Evolutionary conservation across 2,888 invertebrate genomes (phyloP).

Genomic region (Lycophotia porphyrea): DNA sequence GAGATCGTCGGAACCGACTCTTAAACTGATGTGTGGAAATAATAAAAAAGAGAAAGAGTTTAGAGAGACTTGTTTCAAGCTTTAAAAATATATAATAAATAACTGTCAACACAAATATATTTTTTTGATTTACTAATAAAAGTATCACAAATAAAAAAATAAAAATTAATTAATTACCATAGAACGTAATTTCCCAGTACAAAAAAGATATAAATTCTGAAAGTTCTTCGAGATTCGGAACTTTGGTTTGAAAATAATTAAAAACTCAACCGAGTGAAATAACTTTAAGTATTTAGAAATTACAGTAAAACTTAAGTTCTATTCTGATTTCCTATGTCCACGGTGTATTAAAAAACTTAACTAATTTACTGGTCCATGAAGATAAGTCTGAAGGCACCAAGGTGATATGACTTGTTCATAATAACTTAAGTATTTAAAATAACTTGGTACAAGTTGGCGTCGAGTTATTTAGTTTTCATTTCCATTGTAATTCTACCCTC

Average conservation of each 20-base stretch:
- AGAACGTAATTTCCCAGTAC: not conserved
- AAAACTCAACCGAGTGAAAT: conserved; percentile 2
- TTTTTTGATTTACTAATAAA: not conserved
- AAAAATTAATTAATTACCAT: not conserved
- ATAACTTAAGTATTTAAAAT: not conserved
- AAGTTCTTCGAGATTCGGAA: conserved; percentile 15
- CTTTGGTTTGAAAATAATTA: conserved; percentile 19
- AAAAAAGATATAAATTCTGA: not conserved
- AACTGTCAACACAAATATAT: conserved; percentile 29
- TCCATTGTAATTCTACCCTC: conserved; percentile 12
- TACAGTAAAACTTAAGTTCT: conserved; percentile 13
- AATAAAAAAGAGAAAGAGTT: not conserved
- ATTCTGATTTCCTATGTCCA: conserved; percentile 20
- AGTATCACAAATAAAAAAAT: not conserved
- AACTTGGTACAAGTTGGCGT: conserved; percentile 8
- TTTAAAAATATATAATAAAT: not conserved
- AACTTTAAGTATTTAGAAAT: conserved; percentile 38
- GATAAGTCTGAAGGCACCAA: not conserved
- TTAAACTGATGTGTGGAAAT: not conserved
- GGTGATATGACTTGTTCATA: not conserved
- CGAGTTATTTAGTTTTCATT: conserved; percentile 7
- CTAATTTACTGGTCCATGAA: not conserved
- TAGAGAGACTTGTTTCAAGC: conserved; percentile 18
- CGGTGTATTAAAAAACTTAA: not conserved
- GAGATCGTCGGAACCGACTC: not conserved